Percentiles rank a stretch among this genome's conserved stretches.
Evolutionary conservation across 2,113 vertebrate genomes (phyloP).

Genomic region (Sciurus niger): DNA sequence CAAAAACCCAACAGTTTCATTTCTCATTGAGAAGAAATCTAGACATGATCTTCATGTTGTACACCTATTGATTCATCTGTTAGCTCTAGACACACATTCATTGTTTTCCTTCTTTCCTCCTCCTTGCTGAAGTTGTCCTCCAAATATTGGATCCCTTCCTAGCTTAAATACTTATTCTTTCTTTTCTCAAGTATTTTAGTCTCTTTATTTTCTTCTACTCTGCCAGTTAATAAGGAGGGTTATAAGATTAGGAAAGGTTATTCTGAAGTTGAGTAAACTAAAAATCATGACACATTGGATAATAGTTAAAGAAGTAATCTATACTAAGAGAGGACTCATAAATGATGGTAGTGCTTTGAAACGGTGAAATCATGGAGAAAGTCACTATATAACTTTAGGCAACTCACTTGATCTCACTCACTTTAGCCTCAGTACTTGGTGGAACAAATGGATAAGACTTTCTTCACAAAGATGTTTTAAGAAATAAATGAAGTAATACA

Average conservation of each 20-base stretch:
- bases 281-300: not conserved
- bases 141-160: not conserved
- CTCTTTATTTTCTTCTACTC: slow-evolving; percentile 14
- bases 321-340: not conserved
- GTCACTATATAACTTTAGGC: not conserved
- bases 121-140: slow-evolving; percentile 22
- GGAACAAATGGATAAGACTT: not conserved
- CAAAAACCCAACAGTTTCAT: not conserved
- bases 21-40: not conserved
- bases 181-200: not conserved
- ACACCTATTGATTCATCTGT: not conserved
- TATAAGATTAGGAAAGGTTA: not conserved
- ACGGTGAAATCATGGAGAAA: not conserved
- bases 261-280: slow-evolving; percentile 1
- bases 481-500: slow-evolving; percentile 33
- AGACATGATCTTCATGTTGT: not conserved
- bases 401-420: not conserved
- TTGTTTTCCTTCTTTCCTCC: not conserved
- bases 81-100: not conserved
- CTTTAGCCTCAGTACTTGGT: slow-evolving; percentile 7
- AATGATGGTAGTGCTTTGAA: not conserved
- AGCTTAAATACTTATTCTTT: not conserved
- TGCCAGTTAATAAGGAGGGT: not conserved
- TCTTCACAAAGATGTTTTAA: not conserved
- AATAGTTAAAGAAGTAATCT: not conserved